Conservation (phyloP, 2,113 vertebrate genomes). For the Carettochelys insculpta region DNA sequence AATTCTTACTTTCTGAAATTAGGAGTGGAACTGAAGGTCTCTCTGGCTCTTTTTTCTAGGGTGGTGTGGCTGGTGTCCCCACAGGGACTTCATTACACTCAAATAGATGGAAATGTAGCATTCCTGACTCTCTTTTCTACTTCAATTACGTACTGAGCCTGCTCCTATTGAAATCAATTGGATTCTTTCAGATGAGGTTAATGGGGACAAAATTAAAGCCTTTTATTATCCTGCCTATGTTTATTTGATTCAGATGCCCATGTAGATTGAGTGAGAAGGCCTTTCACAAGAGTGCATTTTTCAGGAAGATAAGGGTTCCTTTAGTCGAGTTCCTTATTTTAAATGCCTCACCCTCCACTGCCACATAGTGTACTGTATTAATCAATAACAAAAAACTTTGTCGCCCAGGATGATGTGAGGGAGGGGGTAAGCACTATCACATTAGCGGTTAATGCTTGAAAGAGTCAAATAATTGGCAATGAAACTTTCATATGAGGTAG, state of each 20-base stretch:
- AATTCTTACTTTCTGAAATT: neutral
- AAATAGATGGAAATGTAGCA: neutral
- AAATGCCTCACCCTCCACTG: too few relatives aligned
- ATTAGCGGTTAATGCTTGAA: neutral
- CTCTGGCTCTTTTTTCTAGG: constrained; percentile 2
- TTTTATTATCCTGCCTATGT: neutral
- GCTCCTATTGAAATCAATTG: neutral
- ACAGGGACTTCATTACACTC: neutral
- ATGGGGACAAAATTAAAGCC: fast-evolving
- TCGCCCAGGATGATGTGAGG: neutral
- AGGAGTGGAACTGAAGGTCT: neutral
- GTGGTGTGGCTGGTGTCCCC: fast-evolving
- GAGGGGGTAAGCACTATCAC: neutral
- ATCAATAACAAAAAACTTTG: neutral
- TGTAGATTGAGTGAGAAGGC: neutral
- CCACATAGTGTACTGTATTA: neutral
- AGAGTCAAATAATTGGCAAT: neutral
- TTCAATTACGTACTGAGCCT: neutral
- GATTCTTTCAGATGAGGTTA: neutral
- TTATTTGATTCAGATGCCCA: neutral
- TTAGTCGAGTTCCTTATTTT: neutral
- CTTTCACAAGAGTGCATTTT: neutral
- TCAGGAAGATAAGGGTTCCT: neutral
- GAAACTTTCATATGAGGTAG: neutral
- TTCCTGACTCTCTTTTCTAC: neutral